Evolutionary conservation across 30 jellyfish, hydroid and myxozoan genomes (phyloP), one percentile per base, ranked within the genome.

Genomic region (Hydra vulgaris): DNA sequence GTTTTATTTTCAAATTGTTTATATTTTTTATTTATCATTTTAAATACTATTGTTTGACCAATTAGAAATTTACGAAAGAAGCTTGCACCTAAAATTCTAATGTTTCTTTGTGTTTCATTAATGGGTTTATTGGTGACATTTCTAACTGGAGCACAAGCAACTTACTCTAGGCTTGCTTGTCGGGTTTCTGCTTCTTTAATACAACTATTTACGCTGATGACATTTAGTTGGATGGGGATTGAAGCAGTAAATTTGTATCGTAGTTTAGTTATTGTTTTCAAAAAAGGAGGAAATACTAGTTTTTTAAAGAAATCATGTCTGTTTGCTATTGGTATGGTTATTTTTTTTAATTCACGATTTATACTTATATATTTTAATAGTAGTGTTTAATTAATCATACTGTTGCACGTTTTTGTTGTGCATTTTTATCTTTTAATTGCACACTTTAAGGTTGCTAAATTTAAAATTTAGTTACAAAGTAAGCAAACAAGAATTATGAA

Each of bases 201-300:
- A 70, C 83, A 75, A 70, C 26, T 75, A 7, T 75, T 75, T 16
- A 75, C 83, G 16, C 56, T 75, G 71, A 23, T 71, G 26, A 75
- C 83, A 25, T 75, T 75, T 70, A 23, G 72, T 54, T 75, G 83
- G 83, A 75, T 75, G 83, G 83, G 72, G 1, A 71, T 75, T 75
- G 83, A 75, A 75, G 83, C 83, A 8, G 54, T 25, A 25, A 75
- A 75, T 25, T 53, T 75, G 5, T 75, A 75, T 75, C 83, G 83
- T 75, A 25, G 83, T 16, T 75, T 75, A 17, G 83, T 75, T 17
- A 67, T 67, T 17, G 56, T 75, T 25, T 75, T 75, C 18, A 75
- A 75, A 26, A 75, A 75, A 25, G 71, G 26, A 17, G 25, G 72
- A 22, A 70, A 75, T 26, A 23, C 83, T n/a, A 67, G 56, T 67